Conservation (phyloP, 2,888 invertebrate genomes). For the Orthonevra nobilis region DNA sequence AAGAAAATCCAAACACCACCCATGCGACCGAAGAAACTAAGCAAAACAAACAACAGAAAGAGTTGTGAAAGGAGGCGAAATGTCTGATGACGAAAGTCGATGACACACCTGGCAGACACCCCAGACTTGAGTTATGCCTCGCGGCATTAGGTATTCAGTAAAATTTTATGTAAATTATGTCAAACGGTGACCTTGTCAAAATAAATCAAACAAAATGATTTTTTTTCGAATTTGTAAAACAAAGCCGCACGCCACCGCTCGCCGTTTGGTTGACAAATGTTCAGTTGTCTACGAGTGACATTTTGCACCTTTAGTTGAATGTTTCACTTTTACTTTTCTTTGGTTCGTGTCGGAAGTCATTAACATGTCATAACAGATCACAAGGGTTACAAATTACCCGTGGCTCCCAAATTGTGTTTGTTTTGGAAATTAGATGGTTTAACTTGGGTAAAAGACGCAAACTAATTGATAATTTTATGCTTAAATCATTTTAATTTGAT, state of each 20-base stretch:
- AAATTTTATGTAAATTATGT: slow-evolving; percentile 32
- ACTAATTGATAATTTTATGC: background rate
- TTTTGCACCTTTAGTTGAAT: background rate
- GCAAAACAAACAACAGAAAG: background rate
- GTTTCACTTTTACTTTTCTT: background rate
- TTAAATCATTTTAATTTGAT: background rate
- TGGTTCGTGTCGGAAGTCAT: slow-evolving; percentile 45
- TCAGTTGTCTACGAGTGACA: slow-evolving; percentile 8
- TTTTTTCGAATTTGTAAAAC: too few relatives aligned
- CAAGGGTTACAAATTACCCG: slow-evolving; percentile 12
- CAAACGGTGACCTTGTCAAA: slow-evolving; percentile 43
- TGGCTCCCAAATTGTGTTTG: too few relatives aligned
- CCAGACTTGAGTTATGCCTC: background rate
- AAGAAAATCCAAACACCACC: too few relatives aligned
- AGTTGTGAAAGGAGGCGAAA: background rate
- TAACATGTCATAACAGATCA: slow-evolving; percentile 37
- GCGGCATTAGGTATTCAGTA: background rate
- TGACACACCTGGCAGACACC: background rate
- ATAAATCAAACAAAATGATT: background rate
- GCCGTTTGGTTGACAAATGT: too few relatives aligned
- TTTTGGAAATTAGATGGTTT: background rate
- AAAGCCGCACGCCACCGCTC: too few relatives aligned
- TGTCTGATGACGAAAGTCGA: background rate
- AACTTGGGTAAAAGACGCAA: background rate
- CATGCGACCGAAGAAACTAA: too few relatives aligned